A percentile compares a stretch with the other conserved stretches of the same genome.
phyloP scores from a whole-genome alignment of 1,140 invertebrate species.

The Agraylea sexmaculata region DNA sequence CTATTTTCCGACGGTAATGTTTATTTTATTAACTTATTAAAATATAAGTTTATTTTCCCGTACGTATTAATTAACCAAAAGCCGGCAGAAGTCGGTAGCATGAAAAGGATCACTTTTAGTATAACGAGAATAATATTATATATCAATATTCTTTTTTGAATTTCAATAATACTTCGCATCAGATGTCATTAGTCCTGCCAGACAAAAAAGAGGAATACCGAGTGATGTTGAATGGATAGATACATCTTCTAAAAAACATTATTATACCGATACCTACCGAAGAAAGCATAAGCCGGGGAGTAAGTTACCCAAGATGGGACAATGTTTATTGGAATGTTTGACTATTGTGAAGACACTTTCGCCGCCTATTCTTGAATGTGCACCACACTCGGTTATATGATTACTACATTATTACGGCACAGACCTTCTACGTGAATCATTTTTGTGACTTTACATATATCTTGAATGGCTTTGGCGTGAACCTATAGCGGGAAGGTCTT shows the following conservation, averaged over 20 bases:
- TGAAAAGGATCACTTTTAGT: neutral
- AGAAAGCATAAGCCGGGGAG: slow-evolving; percentile 40
- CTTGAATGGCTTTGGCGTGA: too few relatives aligned
- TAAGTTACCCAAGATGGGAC: slow-evolving; percentile 32
- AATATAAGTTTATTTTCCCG: slow-evolving; percentile 3
- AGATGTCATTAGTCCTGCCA: neutral
- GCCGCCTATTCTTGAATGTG: too few relatives aligned
- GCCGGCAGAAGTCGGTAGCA: neutral
- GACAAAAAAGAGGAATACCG: slow-evolving; percentile 32
- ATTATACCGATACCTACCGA: slow-evolving; percentile 35
- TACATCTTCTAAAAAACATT: slow-evolving; percentile 18
- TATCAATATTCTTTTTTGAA: neutral
- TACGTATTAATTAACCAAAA: too few relatives aligned
- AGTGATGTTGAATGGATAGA: slow-evolving; percentile 34
- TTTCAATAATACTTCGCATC: neutral
- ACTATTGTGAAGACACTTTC: too few relatives aligned
- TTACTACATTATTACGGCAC: too few relatives aligned
- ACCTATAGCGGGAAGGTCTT: too few relatives aligned
- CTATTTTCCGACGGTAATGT: slow-evolving; percentile 67
- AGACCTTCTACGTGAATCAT: too few relatives aligned
- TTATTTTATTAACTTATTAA: slow-evolving; percentile 12
- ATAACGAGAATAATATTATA: too few relatives aligned
- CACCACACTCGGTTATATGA: too few relatives aligned
- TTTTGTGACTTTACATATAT: too few relatives aligned
- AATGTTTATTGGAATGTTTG: too few relatives aligned